Conservation (phyloP, 1,140 invertebrate genomes). For the Drosophila simulans region DNA sequence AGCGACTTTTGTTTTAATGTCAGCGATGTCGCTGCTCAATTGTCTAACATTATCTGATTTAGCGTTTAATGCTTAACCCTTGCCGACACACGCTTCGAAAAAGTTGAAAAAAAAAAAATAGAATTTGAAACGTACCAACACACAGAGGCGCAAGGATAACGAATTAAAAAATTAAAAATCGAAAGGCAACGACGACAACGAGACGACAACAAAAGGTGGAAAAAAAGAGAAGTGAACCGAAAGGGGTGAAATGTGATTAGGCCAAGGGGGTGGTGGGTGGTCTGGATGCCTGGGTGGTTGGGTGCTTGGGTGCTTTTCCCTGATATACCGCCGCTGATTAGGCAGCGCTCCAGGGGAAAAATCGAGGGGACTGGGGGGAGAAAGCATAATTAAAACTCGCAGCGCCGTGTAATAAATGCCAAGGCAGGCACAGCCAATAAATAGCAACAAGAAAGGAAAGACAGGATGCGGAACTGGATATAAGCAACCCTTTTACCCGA, state of each 20-base stretch:
- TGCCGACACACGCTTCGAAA: conserved; percentile 63
- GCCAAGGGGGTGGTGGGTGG: conserved; percentile 25
- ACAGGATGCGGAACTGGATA: conserved; percentile 12
- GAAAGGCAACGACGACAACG: conserved; percentile 73
- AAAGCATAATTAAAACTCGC: conserved; percentile 78
- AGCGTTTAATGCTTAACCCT: conserved; percentile 80
- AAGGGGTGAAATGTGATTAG: conserved; percentile 80
- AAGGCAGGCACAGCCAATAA: conserved; percentile 81
- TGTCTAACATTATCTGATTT: conserved; percentile 83
- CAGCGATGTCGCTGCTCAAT: conserved; percentile 76
- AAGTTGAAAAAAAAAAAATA: conserved; percentile 9
- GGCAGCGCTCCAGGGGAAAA: conserved; percentile 64
- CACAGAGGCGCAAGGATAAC: conserved; percentile 75
- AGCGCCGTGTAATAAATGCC: conserved; percentile 78
- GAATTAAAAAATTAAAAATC: conserved; percentile 84
- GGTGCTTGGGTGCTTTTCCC: conserved; percentile 17
- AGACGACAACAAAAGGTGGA: conserved; percentile 59
- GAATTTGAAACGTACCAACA: conserved; percentile 1
- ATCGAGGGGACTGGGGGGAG: not conserved
- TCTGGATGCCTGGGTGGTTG: not conserved
- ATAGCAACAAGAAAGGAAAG: conserved; percentile 64
- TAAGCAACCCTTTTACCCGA: conserved; percentile 61
- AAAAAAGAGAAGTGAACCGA: conserved; percentile 48
- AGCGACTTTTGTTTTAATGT: conserved; percentile 75
- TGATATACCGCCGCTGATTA: conserved; percentile 76